phyloP scores from a whole-genome alignment of 1,140 invertebrate genomes.

The Drosophila asahinai region DNA sequence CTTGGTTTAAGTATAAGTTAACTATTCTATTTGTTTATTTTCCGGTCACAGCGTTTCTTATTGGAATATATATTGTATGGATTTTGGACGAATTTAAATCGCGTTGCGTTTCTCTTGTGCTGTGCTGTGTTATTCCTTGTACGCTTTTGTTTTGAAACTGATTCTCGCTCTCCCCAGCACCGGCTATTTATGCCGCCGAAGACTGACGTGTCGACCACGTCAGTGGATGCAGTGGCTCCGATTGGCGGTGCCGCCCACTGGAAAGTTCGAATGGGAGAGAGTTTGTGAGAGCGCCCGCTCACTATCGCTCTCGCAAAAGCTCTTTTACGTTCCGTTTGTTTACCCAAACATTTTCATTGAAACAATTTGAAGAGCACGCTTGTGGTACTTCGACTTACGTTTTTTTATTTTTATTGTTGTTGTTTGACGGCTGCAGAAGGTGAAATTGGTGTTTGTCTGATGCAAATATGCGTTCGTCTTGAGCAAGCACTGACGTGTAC shows the following conservation, averaged over 20 bases:
- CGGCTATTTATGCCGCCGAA: slow-evolving; percentile 66
- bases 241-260: slow-evolving; percentile 53
- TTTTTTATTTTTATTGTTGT: slow-evolving; percentile 17
- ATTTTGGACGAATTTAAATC: slow-evolving; percentile 16
- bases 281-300: slow-evolving; percentile 1
- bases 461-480: slow-evolving; percentile 47
- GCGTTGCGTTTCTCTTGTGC: slow-evolving; percentile 55
- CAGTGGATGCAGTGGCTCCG: slow-evolving; percentile 57
- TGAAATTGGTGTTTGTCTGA: slow-evolving; percentile 45
- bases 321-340: slow-evolving; percentile 29
- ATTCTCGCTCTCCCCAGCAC: slow-evolving; percentile 50
- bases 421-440: slow-evolving; percentile 7
- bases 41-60: slow-evolving; percentile 56
- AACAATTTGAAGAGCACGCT: not conserved
- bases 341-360: slow-evolving; percentile 43
- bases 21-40: slow-evolving; percentile 37
- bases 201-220: slow-evolving; percentile 73
- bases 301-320: not conserved
- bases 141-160: slow-evolving; percentile 70
- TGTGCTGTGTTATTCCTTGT: slow-evolving; percentile 63
- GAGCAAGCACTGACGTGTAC: slow-evolving; percentile 63
- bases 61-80: slow-evolving; percentile 18
- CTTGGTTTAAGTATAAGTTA: slow-evolving; percentile 47
- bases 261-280: not conserved
- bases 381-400: not conserved